phyloP scores from a whole-genome alignment of 2,797 vertebrate genomes.

The Rostrhamus sociabilis region DNA sequence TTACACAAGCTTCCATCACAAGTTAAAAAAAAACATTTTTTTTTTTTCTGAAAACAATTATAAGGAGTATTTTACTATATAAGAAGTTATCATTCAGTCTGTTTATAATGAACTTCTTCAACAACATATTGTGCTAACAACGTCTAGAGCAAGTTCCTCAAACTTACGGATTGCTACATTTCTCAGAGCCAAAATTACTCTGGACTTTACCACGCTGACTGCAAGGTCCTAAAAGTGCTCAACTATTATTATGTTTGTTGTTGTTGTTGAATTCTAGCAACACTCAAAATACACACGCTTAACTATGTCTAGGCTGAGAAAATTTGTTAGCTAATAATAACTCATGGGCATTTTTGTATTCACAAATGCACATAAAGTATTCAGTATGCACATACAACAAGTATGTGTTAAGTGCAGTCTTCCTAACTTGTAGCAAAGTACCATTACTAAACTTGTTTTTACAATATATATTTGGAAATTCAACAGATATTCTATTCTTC shows the following conservation, averaged over 20 bases:
- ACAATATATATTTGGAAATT: neutral
- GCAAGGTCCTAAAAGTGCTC: neutral
- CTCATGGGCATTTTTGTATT: neutral
- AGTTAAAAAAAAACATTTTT: neutral
- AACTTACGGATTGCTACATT: accelerated
- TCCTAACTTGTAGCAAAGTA: neutral
- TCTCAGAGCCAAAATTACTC: neutral
- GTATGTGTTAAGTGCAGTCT: neutral
- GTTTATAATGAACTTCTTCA: neutral
- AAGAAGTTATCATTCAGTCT: neutral
- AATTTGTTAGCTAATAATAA: neutral
- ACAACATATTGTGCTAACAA: neutral
- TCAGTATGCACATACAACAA: neutral
- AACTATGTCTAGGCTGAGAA: neutral
- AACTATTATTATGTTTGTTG: neutral
- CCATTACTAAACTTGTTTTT: neutral
- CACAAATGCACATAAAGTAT: neutral
- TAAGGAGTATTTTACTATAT: neutral
- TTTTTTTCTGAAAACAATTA: neutral
- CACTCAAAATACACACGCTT: neutral
- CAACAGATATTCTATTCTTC: neutral
- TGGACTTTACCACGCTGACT: neutral
- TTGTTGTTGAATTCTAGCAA: neutral
- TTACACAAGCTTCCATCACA: neutral
- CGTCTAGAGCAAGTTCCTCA: neutral